Conservation (phyloP, 2,888 invertebrate genomes). For the Yponomeuta plumbellus region DNA sequence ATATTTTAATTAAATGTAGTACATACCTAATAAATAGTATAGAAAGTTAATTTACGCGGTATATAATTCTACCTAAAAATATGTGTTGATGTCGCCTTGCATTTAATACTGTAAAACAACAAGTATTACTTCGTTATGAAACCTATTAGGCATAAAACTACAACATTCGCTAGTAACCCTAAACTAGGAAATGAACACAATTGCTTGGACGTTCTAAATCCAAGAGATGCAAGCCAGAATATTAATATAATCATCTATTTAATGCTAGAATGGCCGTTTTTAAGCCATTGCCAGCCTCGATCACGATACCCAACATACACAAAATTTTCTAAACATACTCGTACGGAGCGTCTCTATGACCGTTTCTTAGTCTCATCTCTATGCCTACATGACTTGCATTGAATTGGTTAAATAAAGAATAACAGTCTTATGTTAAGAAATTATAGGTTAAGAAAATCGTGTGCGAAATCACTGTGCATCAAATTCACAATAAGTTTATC, state of each 20-base stretch:
- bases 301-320: not conserved
- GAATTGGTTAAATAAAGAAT: slow-evolving; percentile 36
- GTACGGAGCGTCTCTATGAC: not conserved
- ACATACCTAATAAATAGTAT: slow-evolving; percentile 4
- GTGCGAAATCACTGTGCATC: slow-evolving; percentile 53
- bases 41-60: slow-evolving; percentile 5
- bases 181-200: slow-evolving; percentile 62
- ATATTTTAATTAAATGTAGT: slow-evolving; percentile 25
- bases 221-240: slow-evolving; percentile 46
- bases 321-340: not conserved
- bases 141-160: slow-evolving; percentile 9
- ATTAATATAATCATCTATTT: not conserved
- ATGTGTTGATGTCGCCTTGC: slow-evolving; percentile 1
- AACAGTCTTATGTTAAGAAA: slow-evolving; percentile 56
- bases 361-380: not conserved
- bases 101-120: slow-evolving; percentile 1
- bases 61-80: slow-evolving; percentile 10
- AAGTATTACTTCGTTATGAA: not conserved
- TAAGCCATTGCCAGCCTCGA: not conserved
- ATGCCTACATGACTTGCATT: slow-evolving; percentile 41
- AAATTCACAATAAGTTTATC: slow-evolving; percentile 18
- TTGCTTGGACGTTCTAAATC: slow-evolving; percentile 48
- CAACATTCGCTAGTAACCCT: slow-evolving; percentile 28
- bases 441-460: slow-evolving; percentile 36
- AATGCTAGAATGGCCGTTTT: not conserved